Conservation (phyloP, 2,113 vertebrate species). For the Chionis minor region DNA sequence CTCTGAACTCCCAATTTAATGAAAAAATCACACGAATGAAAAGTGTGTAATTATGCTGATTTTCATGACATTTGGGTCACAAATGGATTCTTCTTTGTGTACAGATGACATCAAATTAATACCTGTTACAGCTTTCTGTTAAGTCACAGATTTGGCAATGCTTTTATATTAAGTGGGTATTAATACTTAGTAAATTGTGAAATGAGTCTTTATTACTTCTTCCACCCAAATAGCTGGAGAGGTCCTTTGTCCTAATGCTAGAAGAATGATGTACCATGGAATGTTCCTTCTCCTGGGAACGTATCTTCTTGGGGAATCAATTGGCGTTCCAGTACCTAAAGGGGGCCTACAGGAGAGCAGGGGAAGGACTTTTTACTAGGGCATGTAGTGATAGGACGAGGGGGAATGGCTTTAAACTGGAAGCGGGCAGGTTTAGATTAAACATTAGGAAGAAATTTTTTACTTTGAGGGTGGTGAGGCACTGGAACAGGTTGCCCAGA, state of each 20-base stretch:
- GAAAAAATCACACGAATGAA: constrained; percentile 65
- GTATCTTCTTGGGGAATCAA: not conserved
- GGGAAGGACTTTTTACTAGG: no score
- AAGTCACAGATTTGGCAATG: constrained; percentile 32
- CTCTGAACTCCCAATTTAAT: constrained; percentile 69
- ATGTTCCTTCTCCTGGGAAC: not conserved
- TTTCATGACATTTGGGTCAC: constrained; percentile 72
- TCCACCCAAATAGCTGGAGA: not conserved
- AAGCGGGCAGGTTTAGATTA: no score
- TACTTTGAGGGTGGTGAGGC: no score
- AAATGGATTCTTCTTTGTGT: constrained; percentile 76
- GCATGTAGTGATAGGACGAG: no score
- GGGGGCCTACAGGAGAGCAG: no score
- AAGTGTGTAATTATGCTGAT: constrained; percentile 75
- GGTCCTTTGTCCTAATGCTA: not conserved
- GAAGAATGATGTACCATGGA: not conserved
- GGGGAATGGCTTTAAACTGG: no score
- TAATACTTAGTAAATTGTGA: constrained; percentile 57
- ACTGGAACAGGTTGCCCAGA: no score
- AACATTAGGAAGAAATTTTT: no score
- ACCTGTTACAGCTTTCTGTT: constrained; percentile 49
- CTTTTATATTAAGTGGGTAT: constrained; percentile 55
- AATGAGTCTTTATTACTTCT: constrained; percentile 19
- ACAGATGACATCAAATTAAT: constrained; percentile 73
- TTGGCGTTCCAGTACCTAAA: no score